A percentile compares a stretch with the other conserved stretches of the same genome.
These are phyloP conservation scores for Boloria selene DNA, from an alignment of 2,888 invertebrate species.

Conservation along the genomic window DNA sequence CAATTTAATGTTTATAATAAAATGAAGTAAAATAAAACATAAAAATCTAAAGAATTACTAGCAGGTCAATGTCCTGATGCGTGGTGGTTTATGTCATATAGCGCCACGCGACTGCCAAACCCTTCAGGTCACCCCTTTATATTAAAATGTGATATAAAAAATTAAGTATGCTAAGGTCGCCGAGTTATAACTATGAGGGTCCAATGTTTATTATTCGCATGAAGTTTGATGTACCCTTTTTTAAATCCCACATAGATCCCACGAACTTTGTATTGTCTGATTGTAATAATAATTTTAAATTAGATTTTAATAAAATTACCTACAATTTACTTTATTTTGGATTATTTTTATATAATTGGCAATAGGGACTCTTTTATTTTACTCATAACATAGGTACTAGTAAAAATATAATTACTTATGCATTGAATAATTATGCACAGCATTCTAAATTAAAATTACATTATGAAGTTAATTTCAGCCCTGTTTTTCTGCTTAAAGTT, in stretches of 20 bases:
- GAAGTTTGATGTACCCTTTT: slow-evolving; percentile 31
- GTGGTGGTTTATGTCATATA: slow-evolving; percentile 40
- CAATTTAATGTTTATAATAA: no score
- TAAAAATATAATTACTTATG: no score
- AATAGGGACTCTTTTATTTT: no score
- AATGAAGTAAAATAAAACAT: no score
- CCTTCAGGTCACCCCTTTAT: slow-evolving; percentile 58
- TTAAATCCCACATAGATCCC: background rate
- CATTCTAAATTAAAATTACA: no score
- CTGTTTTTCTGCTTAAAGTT: no score
- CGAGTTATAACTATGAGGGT: slow-evolving; percentile 45
- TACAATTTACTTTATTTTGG: no score
- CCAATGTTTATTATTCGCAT: slow-evolving; percentile 26
- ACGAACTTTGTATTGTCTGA: background rate
- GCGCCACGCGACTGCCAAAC: slow-evolving; percentile 65
- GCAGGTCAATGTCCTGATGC: slow-evolving; percentile 56
- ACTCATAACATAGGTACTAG: no score
- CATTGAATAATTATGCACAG: no score
- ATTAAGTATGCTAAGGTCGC: slow-evolving; percentile 71
- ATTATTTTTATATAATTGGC: no score
- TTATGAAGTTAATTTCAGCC: no score
- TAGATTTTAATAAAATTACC: background rate
- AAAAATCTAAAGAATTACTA: background rate
- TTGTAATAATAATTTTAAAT: slow-evolving; percentile 3
- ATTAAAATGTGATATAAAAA: slow-evolving; percentile 52